Percentiles rank a stretch among this genome's conserved stretches.
Evolutionary conservation across 2,113 vertebrate genomes (phyloP).

Genomic region (Lamprotornis superbus): DNA sequence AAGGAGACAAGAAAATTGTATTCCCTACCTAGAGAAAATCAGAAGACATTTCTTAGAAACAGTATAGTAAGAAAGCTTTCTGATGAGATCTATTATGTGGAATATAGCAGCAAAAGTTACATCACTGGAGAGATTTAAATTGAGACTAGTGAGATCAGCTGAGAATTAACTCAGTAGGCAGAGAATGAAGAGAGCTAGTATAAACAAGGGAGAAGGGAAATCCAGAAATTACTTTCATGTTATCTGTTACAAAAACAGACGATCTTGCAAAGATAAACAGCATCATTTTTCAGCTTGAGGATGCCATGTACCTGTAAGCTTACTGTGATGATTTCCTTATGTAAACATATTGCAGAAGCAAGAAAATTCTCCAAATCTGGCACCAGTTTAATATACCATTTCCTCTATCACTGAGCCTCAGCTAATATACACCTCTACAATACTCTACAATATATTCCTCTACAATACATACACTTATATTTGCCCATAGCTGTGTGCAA

Average conservation of each 20-base stretch:
- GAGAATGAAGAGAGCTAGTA: not conserved
- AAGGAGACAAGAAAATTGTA: not conserved
- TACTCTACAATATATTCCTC: not conserved
- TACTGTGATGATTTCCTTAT: not conserved
- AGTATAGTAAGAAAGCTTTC: not conserved
- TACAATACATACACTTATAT: not conserved
- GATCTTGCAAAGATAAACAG: not conserved
- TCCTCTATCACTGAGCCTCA: not conserved
- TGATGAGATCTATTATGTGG: not conserved
- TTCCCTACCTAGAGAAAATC: not conserved
- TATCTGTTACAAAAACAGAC: not conserved
- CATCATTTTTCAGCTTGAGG: not conserved
- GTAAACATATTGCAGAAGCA: not conserved
- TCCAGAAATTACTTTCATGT: not conserved
- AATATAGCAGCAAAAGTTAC: not conserved
- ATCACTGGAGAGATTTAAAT: not conserved
- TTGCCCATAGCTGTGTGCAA: not conserved
- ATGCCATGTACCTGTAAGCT: fast-evolving
- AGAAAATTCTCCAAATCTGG: not conserved
- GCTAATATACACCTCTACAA: not conserved
- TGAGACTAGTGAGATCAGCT: not conserved
- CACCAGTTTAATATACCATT: not conserved
- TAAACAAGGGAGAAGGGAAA: not conserved
- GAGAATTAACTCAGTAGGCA: not conserved
- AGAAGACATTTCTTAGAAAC: not conserved